These are phyloP conservation scores for Eleginops maclovinus DNA, from an alignment of 2,113 vertebrate genomes.

Conservation along the genomic window DNA sequence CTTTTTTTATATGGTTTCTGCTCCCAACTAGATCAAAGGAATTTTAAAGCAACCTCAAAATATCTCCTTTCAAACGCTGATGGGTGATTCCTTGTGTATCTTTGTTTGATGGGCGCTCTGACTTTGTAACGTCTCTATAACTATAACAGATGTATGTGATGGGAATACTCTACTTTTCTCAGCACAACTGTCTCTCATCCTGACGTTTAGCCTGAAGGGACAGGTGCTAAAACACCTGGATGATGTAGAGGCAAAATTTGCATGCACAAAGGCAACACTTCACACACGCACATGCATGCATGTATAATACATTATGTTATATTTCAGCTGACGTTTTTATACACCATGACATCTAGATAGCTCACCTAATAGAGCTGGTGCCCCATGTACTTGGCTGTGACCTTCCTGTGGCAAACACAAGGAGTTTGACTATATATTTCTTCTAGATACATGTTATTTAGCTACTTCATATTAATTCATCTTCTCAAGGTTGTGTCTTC, in stretches of 20 bases:
- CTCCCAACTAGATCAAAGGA: constrained; percentile 70
- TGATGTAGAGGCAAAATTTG: constrained; percentile 25
- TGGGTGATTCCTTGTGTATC: constrained; percentile 41
- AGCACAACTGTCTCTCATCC: constrained; percentile 31
- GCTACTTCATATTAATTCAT: no score
- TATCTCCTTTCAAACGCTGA: constrained; percentile 58
- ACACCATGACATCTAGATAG: background rate
- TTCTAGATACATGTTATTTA: no score
- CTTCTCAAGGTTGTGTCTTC: no score
- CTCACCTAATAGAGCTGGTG: no score
- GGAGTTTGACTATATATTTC: no score
- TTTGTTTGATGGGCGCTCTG: constrained; percentile 47
- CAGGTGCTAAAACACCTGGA: constrained; percentile 51
- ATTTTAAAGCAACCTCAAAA: constrained; percentile 72
- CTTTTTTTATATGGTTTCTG: constrained; percentile 42
- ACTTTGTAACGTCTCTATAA: constrained; percentile 34
- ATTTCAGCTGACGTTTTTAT: background rate
- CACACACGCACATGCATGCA: background rate
- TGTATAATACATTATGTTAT: background rate
- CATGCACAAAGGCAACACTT: constrained; percentile 20
- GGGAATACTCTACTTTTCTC: constrained; percentile 22
- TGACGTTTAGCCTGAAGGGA: constrained; percentile 54
- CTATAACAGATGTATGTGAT: constrained; percentile 47
- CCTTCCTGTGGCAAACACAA: no score
- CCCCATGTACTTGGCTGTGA: no score